A percentile compares a stretch with the other conserved stretches of the same genome.
These are phyloP conservation scores for Eunapius fragilis DNA, from an alignment of 37 sponge, comb jelly and placozoan species.

Conservation along the genomic window DNA sequence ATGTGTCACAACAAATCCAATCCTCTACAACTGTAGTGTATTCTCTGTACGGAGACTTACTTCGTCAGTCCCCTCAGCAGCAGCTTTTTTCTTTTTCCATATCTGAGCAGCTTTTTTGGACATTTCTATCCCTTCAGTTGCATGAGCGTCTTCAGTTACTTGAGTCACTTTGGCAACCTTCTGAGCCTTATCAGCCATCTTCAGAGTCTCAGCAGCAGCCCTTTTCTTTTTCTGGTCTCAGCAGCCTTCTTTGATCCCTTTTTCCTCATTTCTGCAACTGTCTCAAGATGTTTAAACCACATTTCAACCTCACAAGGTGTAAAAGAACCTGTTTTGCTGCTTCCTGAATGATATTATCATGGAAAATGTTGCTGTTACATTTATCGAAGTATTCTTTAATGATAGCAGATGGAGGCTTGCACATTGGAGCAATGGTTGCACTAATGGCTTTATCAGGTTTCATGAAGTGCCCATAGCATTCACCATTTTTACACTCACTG, in stretches of 20 bases:
- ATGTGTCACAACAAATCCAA: neutral
- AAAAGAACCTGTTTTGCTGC: slow-evolving; percentile 2
- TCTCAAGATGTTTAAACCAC: slow-evolving; percentile 50
- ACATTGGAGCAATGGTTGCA: neutral
- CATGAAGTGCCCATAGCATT: slow-evolving; percentile 21
- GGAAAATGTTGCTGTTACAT: neutral
- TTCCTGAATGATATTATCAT: neutral
- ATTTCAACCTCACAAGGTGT: slow-evolving; percentile 21
- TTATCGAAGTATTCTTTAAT: slow-evolving; percentile 6
- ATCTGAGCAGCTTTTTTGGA: no score
- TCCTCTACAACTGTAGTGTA: neutral
- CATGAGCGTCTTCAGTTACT: no score
- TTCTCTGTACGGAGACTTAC: neutral
- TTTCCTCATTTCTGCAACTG: slow-evolving; percentile 38
- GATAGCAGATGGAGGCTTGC: slow-evolving; percentile 32
- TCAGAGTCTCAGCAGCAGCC: neutral
- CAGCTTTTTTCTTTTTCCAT: neutral
- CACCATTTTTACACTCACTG: slow-evolving; percentile 4
- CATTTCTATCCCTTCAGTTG: no score
- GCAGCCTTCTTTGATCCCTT: slow-evolving; percentile 59
- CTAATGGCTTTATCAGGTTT: neutral
- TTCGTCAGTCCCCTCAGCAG: neutral
- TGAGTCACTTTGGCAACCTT: no score
- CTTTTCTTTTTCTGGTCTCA: slow-evolving; percentile 11
- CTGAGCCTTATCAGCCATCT: neutral